phyloP scores from a whole-genome alignment of 30 jellyfish, hydroid and myxozoan species.

The Hydractinia symbiolongicarpus region DNA sequence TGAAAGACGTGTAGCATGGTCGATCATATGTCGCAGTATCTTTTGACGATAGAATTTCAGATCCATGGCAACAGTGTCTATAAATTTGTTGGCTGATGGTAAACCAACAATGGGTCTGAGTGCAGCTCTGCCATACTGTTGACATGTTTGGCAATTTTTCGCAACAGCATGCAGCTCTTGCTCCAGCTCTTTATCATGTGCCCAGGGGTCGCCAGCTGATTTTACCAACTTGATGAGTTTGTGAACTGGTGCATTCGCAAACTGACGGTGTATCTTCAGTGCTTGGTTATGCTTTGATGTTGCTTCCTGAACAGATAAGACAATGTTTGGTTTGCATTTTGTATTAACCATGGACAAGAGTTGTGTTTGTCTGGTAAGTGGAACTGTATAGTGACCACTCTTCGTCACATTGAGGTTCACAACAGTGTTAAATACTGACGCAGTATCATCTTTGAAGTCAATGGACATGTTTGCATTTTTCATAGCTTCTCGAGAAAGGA shows the following conservation, averaged over 20 bases:
- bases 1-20: no score
- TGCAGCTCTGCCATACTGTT: no score
- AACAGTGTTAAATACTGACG: not conserved
- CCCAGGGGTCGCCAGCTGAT: conserved; percentile 6
- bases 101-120: no score
- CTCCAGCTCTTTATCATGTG: not conserved
- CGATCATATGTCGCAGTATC: no score
- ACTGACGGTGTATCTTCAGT: conserved; percentile 17
- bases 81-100: not conserved
- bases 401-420: no score
- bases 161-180: not conserved
- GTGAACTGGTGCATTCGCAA: conserved; percentile 22
- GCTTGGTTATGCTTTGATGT: no score
- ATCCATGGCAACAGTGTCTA: conserved; percentile 17
- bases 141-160: not conserved
- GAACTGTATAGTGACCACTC: no score
- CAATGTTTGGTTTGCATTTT: no score
- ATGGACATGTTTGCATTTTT: conserved; percentile 3
- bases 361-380: not conserved
- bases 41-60: not conserved
- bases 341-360: no score
- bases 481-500: conserved; percentile 13
- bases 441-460: conserved; percentile 18
- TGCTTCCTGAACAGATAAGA: no score
- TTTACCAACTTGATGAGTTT: conserved; percentile 8